These are phyloP conservation scores for Leptocoma aspasia DNA, from an alignment of 2,113 vertebrate genomes.

Conservation along the genomic window DNA sequence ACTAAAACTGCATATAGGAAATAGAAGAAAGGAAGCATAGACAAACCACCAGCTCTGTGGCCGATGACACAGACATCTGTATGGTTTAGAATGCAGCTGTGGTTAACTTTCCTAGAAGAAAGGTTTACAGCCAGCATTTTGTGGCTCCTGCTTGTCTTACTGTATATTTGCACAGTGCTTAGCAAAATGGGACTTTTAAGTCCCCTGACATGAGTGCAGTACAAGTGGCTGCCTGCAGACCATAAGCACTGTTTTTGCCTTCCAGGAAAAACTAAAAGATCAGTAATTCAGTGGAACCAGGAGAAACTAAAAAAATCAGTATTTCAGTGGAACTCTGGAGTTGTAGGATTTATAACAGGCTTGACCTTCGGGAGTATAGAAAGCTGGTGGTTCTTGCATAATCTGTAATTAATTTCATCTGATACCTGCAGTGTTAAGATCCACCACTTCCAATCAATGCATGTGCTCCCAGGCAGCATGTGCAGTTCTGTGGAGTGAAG, in stretches of 20 bases:
- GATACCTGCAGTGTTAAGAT: neutral
- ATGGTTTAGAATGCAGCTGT: slow-evolving; percentile 8
- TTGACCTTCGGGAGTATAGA: neutral
- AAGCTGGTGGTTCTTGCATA: neutral
- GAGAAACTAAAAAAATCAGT: neutral
- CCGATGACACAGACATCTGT: neutral
- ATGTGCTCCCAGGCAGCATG: neutral
- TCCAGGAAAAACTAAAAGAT: neutral
- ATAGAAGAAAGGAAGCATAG: neutral
- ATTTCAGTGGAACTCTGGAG: neutral
- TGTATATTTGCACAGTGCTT: neutral
- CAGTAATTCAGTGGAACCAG: neutral
- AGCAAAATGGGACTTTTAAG: neutral
- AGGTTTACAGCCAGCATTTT: neutral
- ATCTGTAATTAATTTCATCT: neutral
- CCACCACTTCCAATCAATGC: neutral
- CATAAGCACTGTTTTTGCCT: neutral
- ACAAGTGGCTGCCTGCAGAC: neutral
- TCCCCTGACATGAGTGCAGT: neutral
- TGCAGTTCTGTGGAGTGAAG: neutral
- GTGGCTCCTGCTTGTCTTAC: neutral
- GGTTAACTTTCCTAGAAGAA: slow-evolving; percentile 44
- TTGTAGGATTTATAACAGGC: neutral
- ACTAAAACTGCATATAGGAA: neutral
- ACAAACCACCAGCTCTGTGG: neutral